These are phyloP conservation scores for Scolanthus callimorphus DNA, from an alignment of 92 coral and sea anemone genomes.

Conservation along the genomic window DNA sequence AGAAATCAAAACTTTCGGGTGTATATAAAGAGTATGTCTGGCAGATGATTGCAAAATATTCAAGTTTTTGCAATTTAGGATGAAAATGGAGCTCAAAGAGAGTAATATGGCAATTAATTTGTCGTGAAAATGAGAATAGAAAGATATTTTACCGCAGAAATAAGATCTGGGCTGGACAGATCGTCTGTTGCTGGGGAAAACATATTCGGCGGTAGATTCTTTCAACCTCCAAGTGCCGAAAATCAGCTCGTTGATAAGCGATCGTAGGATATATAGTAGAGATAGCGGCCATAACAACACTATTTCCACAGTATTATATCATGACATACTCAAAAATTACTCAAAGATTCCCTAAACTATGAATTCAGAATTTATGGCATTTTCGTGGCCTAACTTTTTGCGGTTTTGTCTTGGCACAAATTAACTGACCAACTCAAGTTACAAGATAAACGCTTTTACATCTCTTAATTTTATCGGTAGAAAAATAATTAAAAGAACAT, in stretches of 20 bases:
- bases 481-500: conserved; percentile 1
- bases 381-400: neutral
- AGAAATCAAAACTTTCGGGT: too few relatives aligned
- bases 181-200: neutral
- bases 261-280: too few relatives aligned
- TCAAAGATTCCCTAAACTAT: too few relatives aligned
- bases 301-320: neutral
- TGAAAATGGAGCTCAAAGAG: too few relatives aligned
- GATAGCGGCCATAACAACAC: neutral
- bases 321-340: too few relatives aligned
- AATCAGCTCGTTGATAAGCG: neutral
- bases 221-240: neutral
- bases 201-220: neutral
- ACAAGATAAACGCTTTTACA: neutral
- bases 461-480: neutral
- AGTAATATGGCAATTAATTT: too few relatives aligned
- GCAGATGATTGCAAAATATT: too few relatives aligned
- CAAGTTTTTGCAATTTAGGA: too few relatives aligned
- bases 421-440: neutral
- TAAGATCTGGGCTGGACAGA: too few relatives aligned
- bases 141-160: too few relatives aligned
- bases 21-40: too few relatives aligned
- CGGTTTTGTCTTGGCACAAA: neutral
- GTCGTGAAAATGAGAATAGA: too few relatives aligned
- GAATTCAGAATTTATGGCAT: neutral